Base-by-base conservation (phyloP, 2,888 invertebrate genomes). In the Aphidius colemani region DNA sequence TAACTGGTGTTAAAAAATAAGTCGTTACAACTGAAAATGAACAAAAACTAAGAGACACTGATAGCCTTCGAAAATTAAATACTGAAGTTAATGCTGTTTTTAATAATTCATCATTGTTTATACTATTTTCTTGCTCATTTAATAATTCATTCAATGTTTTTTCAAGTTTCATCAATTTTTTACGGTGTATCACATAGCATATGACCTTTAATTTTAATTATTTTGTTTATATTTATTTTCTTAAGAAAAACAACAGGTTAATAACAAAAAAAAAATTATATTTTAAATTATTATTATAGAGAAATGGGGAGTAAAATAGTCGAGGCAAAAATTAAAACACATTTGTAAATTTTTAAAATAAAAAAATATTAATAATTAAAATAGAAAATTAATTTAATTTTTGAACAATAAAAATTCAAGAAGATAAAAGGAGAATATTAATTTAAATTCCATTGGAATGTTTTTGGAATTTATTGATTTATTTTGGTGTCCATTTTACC, bases 1-100 rank as follows among this genome's bases (percentile, higher is more conserved):
- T 65, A 48, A 70, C 50, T 5, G 69, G 69, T 7, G 43, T 61
- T 6, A 66, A 5, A 18, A 60, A 41, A 48, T 67, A 68, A 4
- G 46, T 30, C 39, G 41, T 40, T 10, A 46, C 7, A 7, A 57
- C 57, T 11, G n/a, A 3, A 49, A 53, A 48, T 45, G 61, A 45
- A 41, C 43, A 39, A 59, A n/a, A 11, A 18, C 30, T 57, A 7
- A 46, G 57, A 46, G 46, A 39, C 4, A 18, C n/a, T 1, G 57
- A 46, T 1, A 57, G 11, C 40, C n/a, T 40, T 57, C 46, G 45
- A n/a, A 57, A 57, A 10, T 46, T 39, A 7, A 7, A 46, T 10
- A 40, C 30, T 9, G 46, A 0, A 10, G 57, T 46, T 46, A 57
- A 57, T 40, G 39, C 30, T 2, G 7, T 45, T 7, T 39, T 39